Evolutionary conservation across 2,888 invertebrate genomes (phyloP).

Genomic region (Rhynchonema sp.): DNA sequence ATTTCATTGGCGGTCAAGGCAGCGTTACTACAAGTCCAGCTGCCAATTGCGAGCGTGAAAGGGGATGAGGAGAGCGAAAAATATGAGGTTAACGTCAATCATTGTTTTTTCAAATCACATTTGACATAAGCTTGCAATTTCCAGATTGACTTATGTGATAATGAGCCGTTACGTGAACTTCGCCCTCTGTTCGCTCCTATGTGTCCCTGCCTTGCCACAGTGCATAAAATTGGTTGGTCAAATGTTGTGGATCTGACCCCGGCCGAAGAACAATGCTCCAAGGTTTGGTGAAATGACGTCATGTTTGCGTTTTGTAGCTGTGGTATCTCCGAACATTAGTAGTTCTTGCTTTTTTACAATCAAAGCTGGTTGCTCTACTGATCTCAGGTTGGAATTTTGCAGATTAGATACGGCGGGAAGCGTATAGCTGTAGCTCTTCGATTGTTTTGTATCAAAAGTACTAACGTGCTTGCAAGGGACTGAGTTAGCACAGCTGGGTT

Average conservation of each 20-base stretch:
- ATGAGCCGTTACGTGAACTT: not conserved
- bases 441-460: too few species aligned
- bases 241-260: slow-evolving; percentile 17
- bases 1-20: slow-evolving; percentile 79
- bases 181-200: not conserved
- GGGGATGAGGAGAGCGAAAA: not conserved
- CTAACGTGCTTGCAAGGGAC: too few species aligned
- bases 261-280: slow-evolving; percentile 12
- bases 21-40: slow-evolving; percentile 39
- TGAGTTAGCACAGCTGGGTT: too few species aligned
- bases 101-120: not conserved
- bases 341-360: too few species aligned
- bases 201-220: slow-evolving; percentile 10
- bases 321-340: too few species aligned
- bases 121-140: not conserved
- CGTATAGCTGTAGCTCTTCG: too few species aligned
- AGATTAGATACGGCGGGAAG: too few species aligned
- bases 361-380: too few species aligned
- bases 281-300: too few species aligned
- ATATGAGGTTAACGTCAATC: not conserved
- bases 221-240: slow-evolving; percentile 16
- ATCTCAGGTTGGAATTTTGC: too few species aligned
- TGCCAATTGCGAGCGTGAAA: not conserved
- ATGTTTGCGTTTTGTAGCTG: too few species aligned
- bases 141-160: not conserved